phyloP scores from a whole-genome alignment of 2,797 vertebrate species.

The Lophius americanus region DNA sequence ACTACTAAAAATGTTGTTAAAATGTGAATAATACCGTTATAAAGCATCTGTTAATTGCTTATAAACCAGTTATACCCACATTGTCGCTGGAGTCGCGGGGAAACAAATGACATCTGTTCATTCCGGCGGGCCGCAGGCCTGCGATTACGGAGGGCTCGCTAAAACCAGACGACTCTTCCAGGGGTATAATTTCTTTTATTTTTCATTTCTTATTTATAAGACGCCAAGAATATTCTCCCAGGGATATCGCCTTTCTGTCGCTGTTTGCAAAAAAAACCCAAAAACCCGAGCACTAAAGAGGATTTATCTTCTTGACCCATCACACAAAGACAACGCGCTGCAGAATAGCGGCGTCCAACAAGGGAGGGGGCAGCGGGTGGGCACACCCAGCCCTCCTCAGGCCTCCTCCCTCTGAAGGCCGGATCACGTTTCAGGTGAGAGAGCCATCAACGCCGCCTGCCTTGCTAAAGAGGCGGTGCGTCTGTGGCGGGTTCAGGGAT shows the following conservation, averaged over 20 bases:
- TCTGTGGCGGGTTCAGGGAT: conserved; percentile 71
- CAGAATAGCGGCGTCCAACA: conserved; percentile 58
- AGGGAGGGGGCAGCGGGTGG: conserved; percentile 59
- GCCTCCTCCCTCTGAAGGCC: conserved; percentile 54
- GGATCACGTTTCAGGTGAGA: conserved; percentile 75
- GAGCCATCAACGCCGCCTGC: conserved; percentile 55
- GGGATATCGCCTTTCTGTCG: conserved; percentile 71
- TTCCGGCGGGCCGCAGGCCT: conserved; percentile 1
- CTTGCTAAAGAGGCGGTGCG: conserved; percentile 45
- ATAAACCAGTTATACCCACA: neutral
- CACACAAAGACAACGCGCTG: conserved; percentile 73
- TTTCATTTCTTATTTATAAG: conserved; percentile 70
- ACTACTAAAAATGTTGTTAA: neutral
- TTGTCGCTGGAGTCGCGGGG: neutral
- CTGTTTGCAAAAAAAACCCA: conserved; percentile 58
- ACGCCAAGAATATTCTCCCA: conserved; percentile 74
- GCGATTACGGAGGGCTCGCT: conserved; percentile 7
- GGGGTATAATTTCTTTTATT: conserved; percentile 50
- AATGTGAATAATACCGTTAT: neutral
- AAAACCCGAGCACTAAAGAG: conserved; percentile 35
- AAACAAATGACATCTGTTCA: neutral
- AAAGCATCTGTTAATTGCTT: neutral
- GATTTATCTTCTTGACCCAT: conserved; percentile 77
- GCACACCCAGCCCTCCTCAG: conserved; percentile 60
- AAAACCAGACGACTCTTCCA: conserved; percentile 43